Evolutionary conservation across 2,888 invertebrate species (phyloP).

Genomic region (Eupelmus urozonus): DNA sequence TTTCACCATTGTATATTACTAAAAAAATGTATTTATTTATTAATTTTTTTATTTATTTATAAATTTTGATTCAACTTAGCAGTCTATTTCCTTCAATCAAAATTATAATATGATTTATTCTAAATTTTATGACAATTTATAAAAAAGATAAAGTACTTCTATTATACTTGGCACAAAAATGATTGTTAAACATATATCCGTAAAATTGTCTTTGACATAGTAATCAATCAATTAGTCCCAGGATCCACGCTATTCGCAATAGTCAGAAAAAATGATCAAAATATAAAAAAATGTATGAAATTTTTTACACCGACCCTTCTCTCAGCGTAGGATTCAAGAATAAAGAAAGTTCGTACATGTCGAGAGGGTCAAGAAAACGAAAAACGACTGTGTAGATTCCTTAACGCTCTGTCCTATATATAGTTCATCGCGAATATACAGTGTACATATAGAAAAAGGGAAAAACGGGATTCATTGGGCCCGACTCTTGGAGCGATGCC

Average conservation of each 20-base stretch:
- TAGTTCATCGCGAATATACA: background rate
- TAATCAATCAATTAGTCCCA: slow-evolving; percentile 16
- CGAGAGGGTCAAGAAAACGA: slow-evolving; percentile 17
- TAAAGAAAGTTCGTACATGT: background rate
- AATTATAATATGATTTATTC: background rate
- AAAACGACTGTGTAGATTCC: background rate
- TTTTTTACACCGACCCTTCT: slow-evolving; percentile 29
- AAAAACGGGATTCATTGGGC: slow-evolving; percentile 71
- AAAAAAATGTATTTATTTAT: background rate
- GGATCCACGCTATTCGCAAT: slow-evolving; percentile 26
- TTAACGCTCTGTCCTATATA: background rate
- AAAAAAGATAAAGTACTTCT: background rate
- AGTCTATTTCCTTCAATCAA: background rate
- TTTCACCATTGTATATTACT: background rate
- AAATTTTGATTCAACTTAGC: background rate
- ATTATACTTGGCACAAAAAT: slow-evolving; percentile 48
- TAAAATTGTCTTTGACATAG: background rate
- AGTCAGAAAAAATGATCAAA: background rate
- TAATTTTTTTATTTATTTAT: background rate
- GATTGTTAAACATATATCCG: slow-evolving; percentile 23
- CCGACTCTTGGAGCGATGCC: slow-evolving; percentile 71
- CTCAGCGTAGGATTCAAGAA: background rate
- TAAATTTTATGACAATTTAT: background rate
- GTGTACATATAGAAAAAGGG: slow-evolving; percentile 42
- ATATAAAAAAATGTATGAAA: slow-evolving; percentile 47